Percentiles rank a stretch among this genome's conserved stretches.
These are phyloP conservation scores for Hemithea aestivaria DNA, from an alignment of 2,888 invertebrate species.

Conservation along the genomic window DNA sequence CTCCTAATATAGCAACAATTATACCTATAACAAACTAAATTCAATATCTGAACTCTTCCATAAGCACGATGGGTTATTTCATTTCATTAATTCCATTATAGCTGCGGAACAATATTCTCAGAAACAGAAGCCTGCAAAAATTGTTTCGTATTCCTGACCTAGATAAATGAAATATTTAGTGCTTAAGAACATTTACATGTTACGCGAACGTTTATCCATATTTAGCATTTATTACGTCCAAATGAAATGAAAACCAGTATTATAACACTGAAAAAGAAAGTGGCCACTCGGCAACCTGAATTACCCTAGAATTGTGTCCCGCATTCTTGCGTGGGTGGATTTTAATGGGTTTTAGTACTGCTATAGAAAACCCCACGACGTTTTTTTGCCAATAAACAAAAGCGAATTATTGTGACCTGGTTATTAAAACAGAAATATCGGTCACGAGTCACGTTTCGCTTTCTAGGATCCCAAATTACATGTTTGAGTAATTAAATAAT, in stretches of 20 bases:
- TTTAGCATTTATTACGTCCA: slow-evolving; percentile 9
- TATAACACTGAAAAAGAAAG: slow-evolving; percentile 33
- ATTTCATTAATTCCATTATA: too few species aligned
- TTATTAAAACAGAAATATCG: slow-evolving; percentile 8
- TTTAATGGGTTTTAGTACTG: slow-evolving; percentile 30
- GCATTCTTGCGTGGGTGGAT: slow-evolving; percentile 28
- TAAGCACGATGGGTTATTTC: too few species aligned
- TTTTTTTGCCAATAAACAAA: slow-evolving; percentile 28
- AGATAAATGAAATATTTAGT: slow-evolving; percentile 2
- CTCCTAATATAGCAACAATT: too few species aligned
- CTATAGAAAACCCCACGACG: slow-evolving; percentile 26
- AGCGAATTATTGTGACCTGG: slow-evolving; percentile 25
- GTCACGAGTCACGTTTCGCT: slow-evolving; percentile 9
- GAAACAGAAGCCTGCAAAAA: too few species aligned
- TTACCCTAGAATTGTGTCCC: slow-evolving; percentile 17
- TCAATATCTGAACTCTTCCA: too few species aligned
- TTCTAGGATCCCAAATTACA: slow-evolving; percentile 10
- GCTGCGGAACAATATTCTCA: too few species aligned
- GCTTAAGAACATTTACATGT: too few species aligned
- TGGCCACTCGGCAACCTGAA: slow-evolving; percentile 32
- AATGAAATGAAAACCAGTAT: slow-evolving; percentile 25
- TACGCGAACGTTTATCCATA: too few species aligned
- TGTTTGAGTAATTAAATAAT: slow-evolving; percentile 8
- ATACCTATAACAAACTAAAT: too few species aligned
- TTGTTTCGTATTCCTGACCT: too few species aligned